Evolutionary conservation across 2,113 vertebrate genomes (phyloP), one percentile per base, ranked within the genome.

Genomic region (Platysteira castanea): DNA sequence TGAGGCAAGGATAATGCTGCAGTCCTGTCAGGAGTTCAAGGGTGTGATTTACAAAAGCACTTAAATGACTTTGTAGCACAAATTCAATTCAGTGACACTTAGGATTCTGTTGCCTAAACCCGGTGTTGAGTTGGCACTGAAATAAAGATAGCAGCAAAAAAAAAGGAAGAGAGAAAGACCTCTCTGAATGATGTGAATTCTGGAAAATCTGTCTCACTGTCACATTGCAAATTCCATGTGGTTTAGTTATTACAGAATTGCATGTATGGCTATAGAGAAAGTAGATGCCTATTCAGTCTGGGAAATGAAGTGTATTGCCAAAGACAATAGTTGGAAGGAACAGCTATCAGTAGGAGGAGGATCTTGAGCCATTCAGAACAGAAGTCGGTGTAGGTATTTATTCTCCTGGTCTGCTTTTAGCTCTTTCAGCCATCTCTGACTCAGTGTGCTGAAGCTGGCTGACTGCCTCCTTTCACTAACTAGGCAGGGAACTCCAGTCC

Each of bases 41-140:
- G 31, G 42, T 83, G 54, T 76, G 75, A 88, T 86, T 91, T 96
- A 71, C 44, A 93, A 84, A 97, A 78, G 52, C 73, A 56, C 59
- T 79, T 87, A 53, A 83, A 89, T 87, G 37, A 57, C 90, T 92
- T 90, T 74, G 82, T 79, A 85, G 61, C 84, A 83, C 42, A 87
- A 90, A 95, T 93, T 79, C 81, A 64, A 12, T 60, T 87, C 57
- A 39, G 69, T 87, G 64, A 49, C 60, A 60, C 52, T 87, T 56
- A 85, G 0, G 9, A 57, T 90, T 84, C 83, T 89, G 42, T 81
- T 93, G 33, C 63, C 21, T 74, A 87, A 94, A 76, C 8, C 22
- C 28, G 30, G 11, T 74, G 37, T 74, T 87, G 50, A 67, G 42
- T 37, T 93, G 59, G 17, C 33, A 50, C 47, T 77, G n/a, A 80